These are phyloP conservation scores for Pseudomugil gertrudae DNA, from an alignment of 2,797 vertebrate species.

Conservation along the genomic window DNA sequence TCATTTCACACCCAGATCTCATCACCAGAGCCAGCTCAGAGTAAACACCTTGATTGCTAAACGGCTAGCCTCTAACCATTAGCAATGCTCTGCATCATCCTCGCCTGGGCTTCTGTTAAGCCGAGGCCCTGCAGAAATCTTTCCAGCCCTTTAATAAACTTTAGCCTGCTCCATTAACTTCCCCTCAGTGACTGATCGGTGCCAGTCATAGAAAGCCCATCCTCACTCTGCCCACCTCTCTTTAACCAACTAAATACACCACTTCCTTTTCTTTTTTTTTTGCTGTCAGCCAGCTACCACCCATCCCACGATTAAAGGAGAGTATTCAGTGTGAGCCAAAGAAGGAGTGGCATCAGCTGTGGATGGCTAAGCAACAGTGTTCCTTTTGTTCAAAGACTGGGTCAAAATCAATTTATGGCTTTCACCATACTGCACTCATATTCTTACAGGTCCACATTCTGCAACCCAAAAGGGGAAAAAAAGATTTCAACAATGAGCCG, in stretches of 20 bases:
- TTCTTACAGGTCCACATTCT: slow-evolving; percentile 57
- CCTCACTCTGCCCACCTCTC: slow-evolving; percentile 86
- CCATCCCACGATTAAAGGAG: slow-evolving; percentile 90
- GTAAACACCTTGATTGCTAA: slow-evolving; percentile 78
- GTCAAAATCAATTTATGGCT: slow-evolving; percentile 82
- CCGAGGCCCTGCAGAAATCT: slow-evolving; percentile 71
- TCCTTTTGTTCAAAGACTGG: slow-evolving; percentile 90
- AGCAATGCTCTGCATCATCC: slow-evolving; percentile 54
- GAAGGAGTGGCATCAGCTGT: slow-evolving; percentile 87
- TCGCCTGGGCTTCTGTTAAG: slow-evolving; percentile 60
- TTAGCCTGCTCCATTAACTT: slow-evolving; percentile 80
- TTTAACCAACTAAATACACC: slow-evolving; percentile 87
- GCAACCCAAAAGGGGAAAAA: slow-evolving; percentile 31
- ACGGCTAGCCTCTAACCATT: slow-evolving; percentile 64
- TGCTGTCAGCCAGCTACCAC: slow-evolving; percentile 83
- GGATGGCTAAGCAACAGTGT: slow-evolving; percentile 91
- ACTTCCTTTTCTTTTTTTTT: slow-evolving; percentile 73
- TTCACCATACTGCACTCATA: slow-evolving; percentile 64
- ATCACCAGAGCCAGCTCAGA: slow-evolving; percentile 57
- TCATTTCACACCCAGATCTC: slow-evolving; percentile 60
- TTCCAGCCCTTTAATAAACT: slow-evolving; percentile 78
- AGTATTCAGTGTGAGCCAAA: slow-evolving; percentile 93
- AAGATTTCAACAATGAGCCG: slow-evolving; percentile 53
- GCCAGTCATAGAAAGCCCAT: slow-evolving; percentile 91
- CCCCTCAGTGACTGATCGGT: slow-evolving; percentile 93